Conservation (phyloP, 2,888 invertebrate species). For the Apantesis nais region DNA sequence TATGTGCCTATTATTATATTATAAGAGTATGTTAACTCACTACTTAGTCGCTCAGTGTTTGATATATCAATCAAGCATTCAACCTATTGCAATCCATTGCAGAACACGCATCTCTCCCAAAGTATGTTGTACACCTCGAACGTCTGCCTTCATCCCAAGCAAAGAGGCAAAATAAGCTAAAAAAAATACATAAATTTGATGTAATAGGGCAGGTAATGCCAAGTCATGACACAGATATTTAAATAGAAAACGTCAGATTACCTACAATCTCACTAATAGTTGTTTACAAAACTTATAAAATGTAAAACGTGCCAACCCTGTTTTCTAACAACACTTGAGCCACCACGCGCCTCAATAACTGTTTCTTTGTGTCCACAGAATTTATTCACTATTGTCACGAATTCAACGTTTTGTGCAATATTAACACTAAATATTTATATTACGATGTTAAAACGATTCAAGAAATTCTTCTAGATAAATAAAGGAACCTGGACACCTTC, state of each 20-base stretch:
- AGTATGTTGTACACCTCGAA: no score
- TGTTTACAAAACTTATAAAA: neutral
- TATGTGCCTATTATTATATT: no score
- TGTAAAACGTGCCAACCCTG: slow-evolving; percentile 27
- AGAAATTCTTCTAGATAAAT: neutral
- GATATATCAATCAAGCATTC: no score
- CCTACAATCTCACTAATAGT: neutral
- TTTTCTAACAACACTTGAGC: slow-evolving; percentile 33
- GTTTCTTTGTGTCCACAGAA: slow-evolving; percentile 48
- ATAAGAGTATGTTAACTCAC: no score
- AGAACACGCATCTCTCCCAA: no score
- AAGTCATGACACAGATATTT: neutral
- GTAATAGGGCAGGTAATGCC: neutral
- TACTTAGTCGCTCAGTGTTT: no score
- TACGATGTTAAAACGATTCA: neutral
- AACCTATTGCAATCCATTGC: no score
- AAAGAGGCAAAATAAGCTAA: no score
- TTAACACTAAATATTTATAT: slow-evolving; percentile 28
- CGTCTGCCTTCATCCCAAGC: no score
- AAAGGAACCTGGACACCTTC: no score
- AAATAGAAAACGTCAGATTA: neutral
- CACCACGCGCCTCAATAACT: slow-evolving; percentile 48
- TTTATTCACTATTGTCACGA: slow-evolving; percentile 47
- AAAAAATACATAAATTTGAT: neutral
- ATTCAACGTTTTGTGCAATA: slow-evolving; percentile 38